Percentiles rank a stretch among this genome's conserved stretches.
Conservation (phyloP, 2,888 invertebrate genomes). For the Capitulum mitella region DNA sequence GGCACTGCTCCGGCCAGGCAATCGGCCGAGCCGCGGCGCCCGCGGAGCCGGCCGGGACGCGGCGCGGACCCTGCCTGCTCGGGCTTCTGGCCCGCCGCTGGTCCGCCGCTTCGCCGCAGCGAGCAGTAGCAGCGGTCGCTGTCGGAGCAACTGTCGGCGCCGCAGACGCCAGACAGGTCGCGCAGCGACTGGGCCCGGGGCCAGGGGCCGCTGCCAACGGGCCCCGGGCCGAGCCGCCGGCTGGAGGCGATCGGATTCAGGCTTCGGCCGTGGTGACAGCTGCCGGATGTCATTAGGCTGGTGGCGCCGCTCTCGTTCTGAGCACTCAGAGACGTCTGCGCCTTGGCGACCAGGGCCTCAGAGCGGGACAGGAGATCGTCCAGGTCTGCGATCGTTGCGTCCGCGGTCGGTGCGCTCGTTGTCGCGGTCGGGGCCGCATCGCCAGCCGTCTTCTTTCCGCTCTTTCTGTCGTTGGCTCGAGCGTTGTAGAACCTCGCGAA, state of each 20-base stretch:
- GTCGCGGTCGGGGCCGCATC: not conserved
- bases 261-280: not conserved
- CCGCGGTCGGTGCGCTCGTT: not conserved
- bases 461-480: not conserved
- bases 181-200: not conserved
- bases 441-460: not conserved
- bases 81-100: not conserved
- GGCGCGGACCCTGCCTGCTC: not conserved
- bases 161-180: slow-evolving; percentile 57
- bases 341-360: not conserved
- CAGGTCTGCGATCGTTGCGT: not conserved
- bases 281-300: not conserved
- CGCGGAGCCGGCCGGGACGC: not conserved
- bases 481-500: slow-evolving; percentile 29
- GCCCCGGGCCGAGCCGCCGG: too few relatives aligned
- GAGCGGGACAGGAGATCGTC: not conserved
- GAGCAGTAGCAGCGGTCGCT: slow-evolving; percentile 42
- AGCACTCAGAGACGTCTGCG: not conserved
- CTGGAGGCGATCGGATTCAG: too few relatives aligned
- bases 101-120: slow-evolving; percentile 30
- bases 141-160: slow-evolving; percentile 71
- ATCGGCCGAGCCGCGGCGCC: slow-evolving; percentile 25
- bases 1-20: slow-evolving; percentile 27
- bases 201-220: not conserved
- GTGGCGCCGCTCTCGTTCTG: too few relatives aligned